phyloP scores from a whole-genome alignment of 2,888 invertebrate genomes.

The Sclerodermus sp. region DNA sequence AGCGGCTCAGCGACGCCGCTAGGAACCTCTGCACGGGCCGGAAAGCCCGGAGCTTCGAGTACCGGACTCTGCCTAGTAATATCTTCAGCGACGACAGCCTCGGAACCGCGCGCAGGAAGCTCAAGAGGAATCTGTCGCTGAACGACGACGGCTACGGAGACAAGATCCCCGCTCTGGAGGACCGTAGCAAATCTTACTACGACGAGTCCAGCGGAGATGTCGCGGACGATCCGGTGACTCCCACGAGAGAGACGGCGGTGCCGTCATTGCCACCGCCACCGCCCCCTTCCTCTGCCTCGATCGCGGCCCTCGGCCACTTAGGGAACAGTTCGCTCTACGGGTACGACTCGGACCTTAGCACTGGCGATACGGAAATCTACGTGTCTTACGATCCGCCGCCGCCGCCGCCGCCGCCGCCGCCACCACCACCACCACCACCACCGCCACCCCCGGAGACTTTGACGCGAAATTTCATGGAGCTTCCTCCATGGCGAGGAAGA shows the following conservation, averaged over 20 bases:
- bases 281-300: too few relatives aligned
- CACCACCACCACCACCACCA: too few relatives aligned
- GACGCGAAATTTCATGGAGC: too few relatives aligned
- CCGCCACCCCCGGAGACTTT: too few relatives aligned
- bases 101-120: constrained; percentile 49
- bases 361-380: constrained; percentile 61
- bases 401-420: too few relatives aligned
- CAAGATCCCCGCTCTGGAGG: constrained; percentile 49
- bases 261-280: too few relatives aligned
- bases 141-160: constrained; percentile 52
- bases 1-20: too few relatives aligned
- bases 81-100: constrained; percentile 57
- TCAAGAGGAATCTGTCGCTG: constrained; percentile 49
- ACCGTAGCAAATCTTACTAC: constrained; percentile 53
- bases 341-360: constrained; percentile 62
- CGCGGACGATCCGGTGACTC: constrained; percentile 21
- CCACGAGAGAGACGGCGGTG: too few relatives aligned
- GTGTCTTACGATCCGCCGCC: too few relatives aligned
- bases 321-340: constrained; percentile 57
- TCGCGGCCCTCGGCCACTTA: constrained; percentile 15
- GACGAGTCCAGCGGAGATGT: constrained; percentile 49
- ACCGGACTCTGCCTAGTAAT: constrained; percentile 45
- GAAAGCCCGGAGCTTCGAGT: constrained; percentile 51
- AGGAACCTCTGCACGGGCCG: constrained; percentile 13
- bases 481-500: too few relatives aligned